These are phyloP conservation scores for Nebria brevicollis DNA, from an alignment of 2,888 invertebrate species.

Conservation along the genomic window DNA sequence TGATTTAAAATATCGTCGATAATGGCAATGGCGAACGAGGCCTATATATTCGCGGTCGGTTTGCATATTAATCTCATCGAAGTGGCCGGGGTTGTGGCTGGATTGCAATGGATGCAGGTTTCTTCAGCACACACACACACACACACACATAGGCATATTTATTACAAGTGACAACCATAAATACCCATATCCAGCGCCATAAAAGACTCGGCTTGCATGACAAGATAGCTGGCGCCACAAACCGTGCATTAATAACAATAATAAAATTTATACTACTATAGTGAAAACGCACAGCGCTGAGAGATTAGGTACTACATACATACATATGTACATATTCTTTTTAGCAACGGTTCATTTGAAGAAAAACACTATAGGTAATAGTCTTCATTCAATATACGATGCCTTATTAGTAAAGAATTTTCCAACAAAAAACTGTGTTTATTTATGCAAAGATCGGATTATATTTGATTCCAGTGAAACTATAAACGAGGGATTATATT, in stretches of 20 bases:
- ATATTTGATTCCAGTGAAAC: slow-evolving; percentile 26
- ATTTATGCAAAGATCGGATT: slow-evolving; percentile 13
- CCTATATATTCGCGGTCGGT: slow-evolving; percentile 6
- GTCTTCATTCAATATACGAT: no score
- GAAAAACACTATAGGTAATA: no score
- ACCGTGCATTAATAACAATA: slow-evolving; percentile 33
- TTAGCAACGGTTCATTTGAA: no score
- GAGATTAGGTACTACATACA: background rate
- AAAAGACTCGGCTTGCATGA: slow-evolving; percentile 54
- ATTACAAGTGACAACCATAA: slow-evolving; percentile 53
- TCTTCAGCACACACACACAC: slow-evolving; percentile 23
- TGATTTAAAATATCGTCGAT: slow-evolving; percentile 16
- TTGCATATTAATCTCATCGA: slow-evolving; percentile 30
- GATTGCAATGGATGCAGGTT: slow-evolving; percentile 48
- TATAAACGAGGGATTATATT: slow-evolving; percentile 42
- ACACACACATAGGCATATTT: slow-evolving; percentile 49
- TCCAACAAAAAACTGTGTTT: no score
- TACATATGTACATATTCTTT: no score
- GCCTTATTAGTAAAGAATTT: no score
- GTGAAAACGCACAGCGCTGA: slow-evolving; percentile 10
- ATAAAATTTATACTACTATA: slow-evolving; percentile 35
- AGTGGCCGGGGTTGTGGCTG: slow-evolving; percentile 8
- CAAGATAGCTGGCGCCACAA: slow-evolving; percentile 56
- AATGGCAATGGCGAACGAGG: slow-evolving; percentile 9
- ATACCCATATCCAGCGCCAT: slow-evolving; percentile 54